Base-by-base conservation (phyloP, 2,113 vertebrate genomes). In the Leucopsar rothschildi region DNA sequence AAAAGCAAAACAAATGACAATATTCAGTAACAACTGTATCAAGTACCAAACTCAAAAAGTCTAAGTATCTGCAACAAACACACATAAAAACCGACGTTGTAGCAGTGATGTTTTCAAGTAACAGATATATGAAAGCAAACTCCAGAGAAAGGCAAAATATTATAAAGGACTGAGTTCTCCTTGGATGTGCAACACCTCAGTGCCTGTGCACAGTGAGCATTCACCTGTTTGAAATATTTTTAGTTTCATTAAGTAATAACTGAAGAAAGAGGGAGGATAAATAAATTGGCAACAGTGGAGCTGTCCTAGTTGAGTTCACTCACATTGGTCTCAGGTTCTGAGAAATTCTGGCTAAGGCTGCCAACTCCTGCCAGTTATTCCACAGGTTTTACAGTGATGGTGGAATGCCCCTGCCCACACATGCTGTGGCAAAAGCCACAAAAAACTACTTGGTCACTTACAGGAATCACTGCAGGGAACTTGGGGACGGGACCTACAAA, bases 301-400 rank as follows among this genome's bases (percentile, higher is more conserved):
- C 40, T 69, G 33, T 49, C 61, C 25, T 40, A 52, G 21, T 15
- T 39, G 25, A 80, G 61, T 6, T 87, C 47, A 35, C 4, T 61
- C 15, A 33, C 53, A 72, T 42, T 56, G 57, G 56, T 39, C 23
- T 33, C 59, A 72, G 23, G 27, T 53, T 65, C 50, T 80, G 70
- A 71, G 31, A 63, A 76, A 49, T 24, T n/a, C 59, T 42, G 45
- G n/a, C 28, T 52, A 66, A 61, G 35, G 78, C 35, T 82, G 71
- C 17, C 71, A 63, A 12, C 6, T 42, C 47, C 45, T 66, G 53
- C 35, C 57, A 47, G 37, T 23, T 39, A 64, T 37, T 23, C 68
- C 53, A 33, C 2, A 7, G 65, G 75, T 45, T 84, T 68, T 13
- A 47, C 0, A 0, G 65, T 3, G 57, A 23, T 3, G 12, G 12